Evolutionary conservation across 1,140 invertebrate genomes (phyloP), one percentile per base, ranked within the genome.

Genomic region (Heliconius hewitsoni): DNA sequence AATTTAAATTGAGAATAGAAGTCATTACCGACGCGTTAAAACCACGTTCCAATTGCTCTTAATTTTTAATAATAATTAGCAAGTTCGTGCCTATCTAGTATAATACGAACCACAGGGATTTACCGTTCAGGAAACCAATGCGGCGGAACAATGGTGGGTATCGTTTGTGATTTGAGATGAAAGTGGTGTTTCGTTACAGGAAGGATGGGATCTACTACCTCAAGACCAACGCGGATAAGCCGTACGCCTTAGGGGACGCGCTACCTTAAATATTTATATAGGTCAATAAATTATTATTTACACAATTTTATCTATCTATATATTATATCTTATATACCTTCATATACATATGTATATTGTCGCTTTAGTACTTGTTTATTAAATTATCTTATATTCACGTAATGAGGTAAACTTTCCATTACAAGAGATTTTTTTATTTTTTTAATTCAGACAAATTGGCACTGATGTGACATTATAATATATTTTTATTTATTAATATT

Each of bases 171-270:
- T 46, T 46, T 46, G 42, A 71, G 60, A 34, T 76, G 23, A 76
- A 76, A 74, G 77, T 81, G 75, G 82, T 83, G 76, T 83, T 83
- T 89, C 55, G 77, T 91, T 92, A 74, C 90, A 94, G 93, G 86
- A 94, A 94, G 83, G 93, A 93, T 76, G 93, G 93, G 82, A 92
- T 94, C 86, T 94, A 93, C 88, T 94, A 94, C 85, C 89, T 94
- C 80, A 90, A 85, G 86, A 94, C 93, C 71, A 92, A 90, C 80
- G 88, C 87, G 16, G 89, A 93, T 81, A 88, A 86, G 76, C 92
- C 93, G 42, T 94, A 87, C 89, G 93, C 92, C 37, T 82, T 93
- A 71, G 90, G 90, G 74, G 88, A 90, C 75, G 83, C 85, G 66
- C 77, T 71, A 74, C 83, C 84, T 73, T 89, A 86, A 89, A 52